Conservation (phyloP, 2,888 invertebrate genomes). For the Tyria jacobaeae region DNA sequence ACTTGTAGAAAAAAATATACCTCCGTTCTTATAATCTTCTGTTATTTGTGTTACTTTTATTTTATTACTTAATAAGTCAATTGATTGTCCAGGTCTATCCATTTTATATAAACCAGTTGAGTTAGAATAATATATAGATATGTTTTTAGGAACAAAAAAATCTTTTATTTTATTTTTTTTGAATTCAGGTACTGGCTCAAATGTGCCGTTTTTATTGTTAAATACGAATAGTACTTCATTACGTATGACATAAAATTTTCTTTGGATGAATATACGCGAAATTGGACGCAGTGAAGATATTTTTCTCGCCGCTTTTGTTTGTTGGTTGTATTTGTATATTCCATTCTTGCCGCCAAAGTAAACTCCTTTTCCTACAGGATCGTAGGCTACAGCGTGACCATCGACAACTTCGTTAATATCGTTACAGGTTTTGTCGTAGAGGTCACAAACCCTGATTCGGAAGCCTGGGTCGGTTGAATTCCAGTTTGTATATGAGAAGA, state of each 20-base stretch:
- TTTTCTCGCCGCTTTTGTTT: background rate
- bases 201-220: background rate
- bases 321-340: background rate
- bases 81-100: background rate
- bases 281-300: background rate
- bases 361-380: background rate
- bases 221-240: background rate
- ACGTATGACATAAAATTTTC: constrained; percentile 3
- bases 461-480: background rate
- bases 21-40: constrained; percentile 1
- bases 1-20: constrained; percentile 3
- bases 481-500: constrained; percentile 7
- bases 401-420: background rate
- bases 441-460: background rate
- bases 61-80: background rate
- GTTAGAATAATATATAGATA: constrained; percentile 4
- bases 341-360: background rate
- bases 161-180: background rate
- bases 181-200: background rate
- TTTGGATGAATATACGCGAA: constrained; percentile 1
- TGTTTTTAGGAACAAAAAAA: background rate
- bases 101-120: constrained; percentile 9
- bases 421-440: background rate
- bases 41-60: constrained; percentile 4
- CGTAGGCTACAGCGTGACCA: constrained; percentile 2